Base-by-base conservation (phyloP, 37 sponge, comb jelly and placozoan genomes). In the Hormiphora californensis region DNA sequence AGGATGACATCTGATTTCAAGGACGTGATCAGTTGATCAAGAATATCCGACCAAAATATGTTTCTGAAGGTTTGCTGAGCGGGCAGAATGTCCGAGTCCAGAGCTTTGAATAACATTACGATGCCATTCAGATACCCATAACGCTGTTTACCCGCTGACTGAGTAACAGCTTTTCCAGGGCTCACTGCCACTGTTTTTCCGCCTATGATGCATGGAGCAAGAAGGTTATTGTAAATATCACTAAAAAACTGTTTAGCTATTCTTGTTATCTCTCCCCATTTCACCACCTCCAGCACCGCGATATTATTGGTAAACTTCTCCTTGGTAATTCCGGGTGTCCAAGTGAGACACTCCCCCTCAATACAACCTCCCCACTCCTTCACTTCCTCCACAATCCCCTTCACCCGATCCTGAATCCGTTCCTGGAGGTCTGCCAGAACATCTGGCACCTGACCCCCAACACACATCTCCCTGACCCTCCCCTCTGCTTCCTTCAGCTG, bases 191-290 rank as follows among this genome's bases (percentile, higher is more conserved):
- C n/a, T n/a, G n/a, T n/a, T n/a, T n/a, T n/a, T n/a, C n/a, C n/a
- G n/a, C n/a, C n/a, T n/a, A n/a, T n/a, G n/a, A n/a, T n/a, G n/a
- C n/a, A n/a, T n/a, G n/a, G n/a, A n/a, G n/a, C n/a, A n/a, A n/a
- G n/a, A n/a, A n/a, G n/a, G n/a, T n/a, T n/a, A n/a, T n/a, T n/a
- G n/a, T n/a, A n/a, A n/a, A n/a, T n/a, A n/a, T n/a, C n/a, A n/a
- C n/a, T n/a, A n/a, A n/a, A n/a, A n/a, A n/a, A n/a, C n/a, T 43
- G 27, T 46, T 73, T 46, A 40, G 81, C 43, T 41, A 73, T 39
- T 8, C 46, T 73, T 5, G 41, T 40, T 5, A 73, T 2, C 25
- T 73, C 81, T 43, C 46, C 21, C 5, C 38, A 43, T 1, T 43
- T 46, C 17, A 73, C 43, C 3, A 73, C 46, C 46, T 73, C 81